These are phyloP conservation scores for Dipodomys spectabilis DNA, from an alignment of 2,113 vertebrate genomes.

Conservation along the genomic window DNA sequence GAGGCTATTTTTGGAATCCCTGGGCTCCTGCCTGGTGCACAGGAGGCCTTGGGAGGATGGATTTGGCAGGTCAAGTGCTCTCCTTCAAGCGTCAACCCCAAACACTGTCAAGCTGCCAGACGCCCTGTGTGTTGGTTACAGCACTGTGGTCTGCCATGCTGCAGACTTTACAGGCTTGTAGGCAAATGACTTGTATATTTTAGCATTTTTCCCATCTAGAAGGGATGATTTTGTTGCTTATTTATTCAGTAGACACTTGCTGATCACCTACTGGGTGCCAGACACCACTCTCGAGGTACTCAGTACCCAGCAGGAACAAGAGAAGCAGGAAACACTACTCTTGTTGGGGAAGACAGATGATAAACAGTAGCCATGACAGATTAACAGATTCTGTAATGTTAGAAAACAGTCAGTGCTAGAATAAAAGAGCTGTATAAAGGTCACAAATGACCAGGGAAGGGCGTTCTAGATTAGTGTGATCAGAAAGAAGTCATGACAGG, in stretches of 20 bases:
- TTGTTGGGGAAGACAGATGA: neutral
- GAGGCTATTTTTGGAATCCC: neutral
- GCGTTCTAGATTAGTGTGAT: neutral
- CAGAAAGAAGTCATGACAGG: neutral
- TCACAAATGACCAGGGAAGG: neutral
- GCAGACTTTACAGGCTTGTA: neutral
- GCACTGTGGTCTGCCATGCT: neutral
- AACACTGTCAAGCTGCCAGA: neutral
- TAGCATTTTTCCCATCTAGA: neutral
- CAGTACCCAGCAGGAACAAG: neutral
- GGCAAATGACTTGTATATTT: neutral
- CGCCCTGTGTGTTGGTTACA: neutral
- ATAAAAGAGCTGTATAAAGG: neutral
- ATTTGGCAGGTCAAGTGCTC: neutral
- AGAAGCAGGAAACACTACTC: neutral
- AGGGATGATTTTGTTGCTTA: neutral
- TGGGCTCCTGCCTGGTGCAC: neutral
- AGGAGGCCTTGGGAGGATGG: neutral
- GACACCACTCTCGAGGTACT: neutral
- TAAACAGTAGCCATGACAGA: neutral
- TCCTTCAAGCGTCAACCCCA: neutral
- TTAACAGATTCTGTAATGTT: neutral
- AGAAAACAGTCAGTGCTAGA: neutral
- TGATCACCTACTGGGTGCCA: neutral
- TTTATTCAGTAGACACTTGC: conserved; percentile 10